Base-by-base conservation (phyloP, 2,113 vertebrate genomes). In the Semicossyphus pulcher region DNA sequence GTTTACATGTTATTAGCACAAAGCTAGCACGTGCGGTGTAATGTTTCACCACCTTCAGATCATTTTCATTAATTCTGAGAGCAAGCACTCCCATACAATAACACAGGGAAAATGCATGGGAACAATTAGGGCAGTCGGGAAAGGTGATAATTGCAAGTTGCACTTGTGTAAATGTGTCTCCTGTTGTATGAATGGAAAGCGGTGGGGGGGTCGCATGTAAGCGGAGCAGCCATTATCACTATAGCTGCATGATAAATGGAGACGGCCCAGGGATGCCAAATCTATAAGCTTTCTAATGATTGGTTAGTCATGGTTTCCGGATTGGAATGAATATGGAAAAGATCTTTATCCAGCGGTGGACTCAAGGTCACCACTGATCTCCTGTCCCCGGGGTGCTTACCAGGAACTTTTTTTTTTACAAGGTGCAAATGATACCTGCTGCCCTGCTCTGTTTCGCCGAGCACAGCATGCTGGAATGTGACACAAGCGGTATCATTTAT, bases 291-390 rank as follows among this genome's bases (percentile, higher is more conserved):
- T 70, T 71, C 76, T 89, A 91, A 90, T 91, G 92, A 91, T 90
- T 85, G 89, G 86, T 89, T 85, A 89, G 86, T 89, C 92, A 90
- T 92, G 88, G 80, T 87, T 90, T 92, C 80, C 82, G 67, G 85
- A 78, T 86, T 34, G 62, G 81, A 71, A 86, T 89, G 87, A 92
- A 89, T 90, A 89, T 88, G 84, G 85, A 92, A 75, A 89, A 86
- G 86, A 92, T 88, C 78, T 76, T 78, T 88, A 88, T 91, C 85
- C 81, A 21, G 36, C 37, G 39, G 28, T 39, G 39, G 69, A 86
- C 49, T 90, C 89, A 90, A 93, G 89, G 91, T 93, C 91, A 84
- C 49, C 63, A 45, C 77, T 84, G 78, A 78, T 89, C 85, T 73
- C 71, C 76, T 15, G 66, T 85, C 84, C 75, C 85, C 12, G 8